Conservation (phyloP, 2,113 vertebrate genomes). For the Paralichthys olivaceus region DNA sequence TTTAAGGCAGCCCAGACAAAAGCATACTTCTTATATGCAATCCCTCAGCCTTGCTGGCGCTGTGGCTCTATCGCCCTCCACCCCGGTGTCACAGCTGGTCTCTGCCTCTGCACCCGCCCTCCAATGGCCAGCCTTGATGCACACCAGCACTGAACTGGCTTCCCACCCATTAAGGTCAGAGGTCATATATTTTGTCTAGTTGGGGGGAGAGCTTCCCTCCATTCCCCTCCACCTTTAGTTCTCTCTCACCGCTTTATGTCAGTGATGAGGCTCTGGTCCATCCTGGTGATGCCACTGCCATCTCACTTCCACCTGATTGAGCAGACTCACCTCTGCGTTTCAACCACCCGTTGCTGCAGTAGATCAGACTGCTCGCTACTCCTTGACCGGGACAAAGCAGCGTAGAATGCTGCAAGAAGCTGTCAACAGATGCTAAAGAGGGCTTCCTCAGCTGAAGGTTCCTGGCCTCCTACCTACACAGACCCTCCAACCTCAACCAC, state of each 20-base stretch:
- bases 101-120: background rate
- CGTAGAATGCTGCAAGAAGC: background rate
- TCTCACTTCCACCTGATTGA: background rate
- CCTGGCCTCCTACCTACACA: too few relatives aligned
- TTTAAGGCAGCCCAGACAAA: conserved; percentile 7
- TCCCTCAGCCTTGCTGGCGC: background rate
- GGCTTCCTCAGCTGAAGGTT: too few relatives aligned
- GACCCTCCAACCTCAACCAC: background rate
- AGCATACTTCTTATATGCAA: background rate
- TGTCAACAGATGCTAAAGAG: background rate
- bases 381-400: background rate
- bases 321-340: background rate
- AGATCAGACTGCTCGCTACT: background rate
- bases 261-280: background rate
- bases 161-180: background rate
- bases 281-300: background rate
- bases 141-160: background rate
- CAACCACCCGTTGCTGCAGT: background rate
- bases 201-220: background rate
- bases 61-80: background rate
- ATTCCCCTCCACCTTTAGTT: background rate
- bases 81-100: conserved; percentile 1
- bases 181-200: background rate
- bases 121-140: background rate
- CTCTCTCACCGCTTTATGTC: background rate